Base-by-base conservation (phyloP, 92 coral and sea anemone species). In the Palythoa heliodiscus region DNA sequence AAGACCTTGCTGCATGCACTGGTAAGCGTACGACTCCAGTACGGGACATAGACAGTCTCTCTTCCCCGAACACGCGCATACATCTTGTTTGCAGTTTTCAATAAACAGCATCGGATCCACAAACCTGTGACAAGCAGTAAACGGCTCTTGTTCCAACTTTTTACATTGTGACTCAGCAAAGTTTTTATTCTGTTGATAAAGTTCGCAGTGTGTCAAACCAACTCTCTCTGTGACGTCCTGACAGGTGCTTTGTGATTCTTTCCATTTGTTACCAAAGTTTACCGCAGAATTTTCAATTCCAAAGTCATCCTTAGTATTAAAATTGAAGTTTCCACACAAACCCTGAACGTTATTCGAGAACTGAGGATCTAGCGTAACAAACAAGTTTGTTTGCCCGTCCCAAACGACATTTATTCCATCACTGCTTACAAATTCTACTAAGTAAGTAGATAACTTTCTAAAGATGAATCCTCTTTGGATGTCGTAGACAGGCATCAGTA, bases 341-440 rank as follows among this genome's bases (percentile, higher is more conserved):
- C 94, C 94, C 80, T 82, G 93, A 29, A 91, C 93, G 87, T 93
- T 93, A 17, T 93, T 92, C 20, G 91, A 80, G 77, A 83, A 87
- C 6, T 72, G 57, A 15, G 93, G 91, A 60, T 76, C 75, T 17
- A 93, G 88, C 0, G 92, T 93, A 53, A 93, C 92, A 73, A 86
- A 93, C 64, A 86, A 76, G 72, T 89, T 89, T 29, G 88, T 90
- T 23, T 82, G 73, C 20, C 96, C 96, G 83, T 93, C 96, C 96
- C 96, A 93, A 35, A 85, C 77, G 38, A 93, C 83, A 20, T 79
- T 87, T 61, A 93, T 77, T 54, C 93, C 93, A 39, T 86, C 88
- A 19, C 86, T 85, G 19, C 93, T 88, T 5, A 53, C 82, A 16
- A 93, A 89, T 53, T 91, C 93, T 13, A 89, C 93, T 78, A 91